Percentiles rank a stretch among this genome's conserved stretches.
phyloP scores from a whole-genome alignment of 92 coral and sea anemone genomes.

The Bergia sp. region DNA sequence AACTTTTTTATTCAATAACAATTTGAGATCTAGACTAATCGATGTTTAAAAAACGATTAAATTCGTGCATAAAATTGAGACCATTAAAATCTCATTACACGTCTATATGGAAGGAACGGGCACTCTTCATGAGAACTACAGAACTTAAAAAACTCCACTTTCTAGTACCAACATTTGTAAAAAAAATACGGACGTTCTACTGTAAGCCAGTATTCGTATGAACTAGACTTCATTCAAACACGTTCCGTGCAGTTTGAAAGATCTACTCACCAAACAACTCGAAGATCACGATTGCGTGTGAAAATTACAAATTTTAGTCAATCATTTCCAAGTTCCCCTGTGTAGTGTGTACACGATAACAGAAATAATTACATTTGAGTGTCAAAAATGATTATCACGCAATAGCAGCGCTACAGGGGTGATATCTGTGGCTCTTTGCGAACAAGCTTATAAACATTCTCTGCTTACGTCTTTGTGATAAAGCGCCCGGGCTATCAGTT shows the following conservation, averaged over 20 bases:
- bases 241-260: neutral
- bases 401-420: neutral
- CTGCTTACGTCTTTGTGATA: neutral
- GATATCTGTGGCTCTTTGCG: neutral
- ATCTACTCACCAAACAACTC: neutral
- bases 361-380: neutral
- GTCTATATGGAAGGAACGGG: too few relatives aligned
- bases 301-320: neutral
- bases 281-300: neutral
- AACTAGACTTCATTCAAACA: neutral
- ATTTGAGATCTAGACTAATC: neutral
- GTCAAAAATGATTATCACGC: slow-evolving; percentile 1
- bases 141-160: neutral
- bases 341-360: neutral
- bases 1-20: too few relatives aligned
- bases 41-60: neutral
- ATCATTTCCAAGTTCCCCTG: neutral
- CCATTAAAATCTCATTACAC: neutral
- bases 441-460: neutral
- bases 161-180: too few relatives aligned
- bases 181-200: too few relatives aligned
- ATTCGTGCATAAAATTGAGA: neutral
- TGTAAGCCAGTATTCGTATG: neutral
- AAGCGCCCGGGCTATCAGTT: neutral
- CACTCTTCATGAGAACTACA: neutral